Evolutionary conservation across 2,113 vertebrate genomes (phyloP).

Genomic region (Chrysemys picta): DNA sequence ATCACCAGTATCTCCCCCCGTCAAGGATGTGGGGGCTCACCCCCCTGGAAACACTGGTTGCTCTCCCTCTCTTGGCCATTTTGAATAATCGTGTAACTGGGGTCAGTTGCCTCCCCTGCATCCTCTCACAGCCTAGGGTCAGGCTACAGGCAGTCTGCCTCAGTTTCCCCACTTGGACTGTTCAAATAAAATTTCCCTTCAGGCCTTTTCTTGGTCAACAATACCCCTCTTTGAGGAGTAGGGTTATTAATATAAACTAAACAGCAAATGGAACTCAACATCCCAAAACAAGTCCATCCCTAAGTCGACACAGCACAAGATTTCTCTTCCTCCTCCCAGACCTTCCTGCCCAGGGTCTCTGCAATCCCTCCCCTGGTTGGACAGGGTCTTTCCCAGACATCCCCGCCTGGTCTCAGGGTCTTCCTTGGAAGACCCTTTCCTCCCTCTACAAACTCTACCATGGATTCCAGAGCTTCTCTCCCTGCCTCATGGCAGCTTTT

Average conservation of each 20-base stretch:
- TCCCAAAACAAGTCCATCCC: neutral
- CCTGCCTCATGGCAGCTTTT: neutral
- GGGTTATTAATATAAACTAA: no score
- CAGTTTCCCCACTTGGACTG: no score
- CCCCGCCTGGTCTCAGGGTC: neutral
- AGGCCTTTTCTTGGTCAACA: no score
- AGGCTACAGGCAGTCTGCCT: no score
- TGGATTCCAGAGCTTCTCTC: neutral
- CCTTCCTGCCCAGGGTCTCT: no score
- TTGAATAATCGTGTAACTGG: neutral
- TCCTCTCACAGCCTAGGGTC: no score
- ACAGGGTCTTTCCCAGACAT: no score
- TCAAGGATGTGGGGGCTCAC: neutral
- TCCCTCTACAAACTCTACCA: neutral
- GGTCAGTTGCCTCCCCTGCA: no score
- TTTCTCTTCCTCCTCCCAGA: neutral
- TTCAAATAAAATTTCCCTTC: no score
- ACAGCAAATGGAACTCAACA: neutral
- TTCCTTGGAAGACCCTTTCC: neutral
- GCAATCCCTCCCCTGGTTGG: no score
- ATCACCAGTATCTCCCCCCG: no score
- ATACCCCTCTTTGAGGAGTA: no score
- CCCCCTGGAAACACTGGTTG: neutral
- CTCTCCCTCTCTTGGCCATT: neutral
- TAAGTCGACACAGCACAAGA: neutral